Base-by-base conservation (phyloP, 2,113 vertebrate genomes). In the Dicerorhinus sumatrensis region DNA sequence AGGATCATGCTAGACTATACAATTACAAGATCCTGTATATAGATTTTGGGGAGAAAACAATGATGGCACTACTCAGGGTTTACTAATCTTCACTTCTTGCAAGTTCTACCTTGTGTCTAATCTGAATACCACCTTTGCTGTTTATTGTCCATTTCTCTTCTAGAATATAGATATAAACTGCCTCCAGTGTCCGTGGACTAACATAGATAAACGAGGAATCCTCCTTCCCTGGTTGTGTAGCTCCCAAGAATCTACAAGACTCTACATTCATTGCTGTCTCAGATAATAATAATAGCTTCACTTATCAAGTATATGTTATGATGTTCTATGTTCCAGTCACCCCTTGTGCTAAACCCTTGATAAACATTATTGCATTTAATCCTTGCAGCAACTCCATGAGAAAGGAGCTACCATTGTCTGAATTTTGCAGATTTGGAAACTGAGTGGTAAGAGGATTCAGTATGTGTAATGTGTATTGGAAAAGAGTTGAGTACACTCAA, bases 81-180 rank as follows among this genome's bases (percentile, higher is more conserved):
- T 63, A 82, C 36, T 8, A 67, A n/a, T 51, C 3, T 2, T 80
- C 39, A 85, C 42, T 46, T 79, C 65, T 72, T 69, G 63, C 54
- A 95, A 87, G 70, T 60, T 81, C 88, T 94, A 87, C 33, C n/a
- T 87, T 69, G 18, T 33, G 39, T 67, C 91, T 93, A 88, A 93
- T 51, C 72, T 63, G 39, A 97, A 94, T 84, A 54, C 39, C 10
- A 65, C 46, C 29, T 88, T 42, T 48, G 5, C 10, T 39, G 14
- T 56, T 63, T 56, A 70, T 21, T 84, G 63, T 86, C 18, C 8
- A 33, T 85, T 92, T 1, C 13, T 83, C 69, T 88, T n/a, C 84
- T 42, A 62, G 76, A 95, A 21, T 36, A 56, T 11, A 46, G 33
- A 72, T 51, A 76, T 27, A 27, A 8, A 58, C 20, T 27, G 60